Evolutionary conservation across 2,888 invertebrate genomes (phyloP), one percentile per base, ranked within the genome.

Genomic region (Chrysotoxum bicinctum): DNA sequence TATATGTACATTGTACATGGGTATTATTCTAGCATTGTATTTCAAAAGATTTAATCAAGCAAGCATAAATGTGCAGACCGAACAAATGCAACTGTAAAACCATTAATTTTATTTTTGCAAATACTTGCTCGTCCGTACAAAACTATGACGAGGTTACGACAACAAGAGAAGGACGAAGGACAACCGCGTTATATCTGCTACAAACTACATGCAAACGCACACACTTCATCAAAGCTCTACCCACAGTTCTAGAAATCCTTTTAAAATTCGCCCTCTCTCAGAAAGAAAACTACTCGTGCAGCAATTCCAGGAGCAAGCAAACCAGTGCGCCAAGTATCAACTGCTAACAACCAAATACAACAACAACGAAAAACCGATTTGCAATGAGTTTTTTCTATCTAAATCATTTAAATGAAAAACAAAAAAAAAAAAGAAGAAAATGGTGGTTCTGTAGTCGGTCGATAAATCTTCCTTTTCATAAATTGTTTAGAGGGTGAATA

Each of bases 91-190:
- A 86, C 73, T 86, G 78, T 75, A 78, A 62, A 81, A 74, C 78
- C 86, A 86, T 86, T 86, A 86, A 86, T 82, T 82, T 86, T 70
- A 74, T 81, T 85, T 76, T 77, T 69, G 8, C 68, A 73, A 85
- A 80, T 85, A 21, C 14, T 66, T 45, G 43, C 50, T 74, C 50
- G 64, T 76, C 72, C 70, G 68, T 43, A 81, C 35, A 72, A 81
- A 80, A 77, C 85, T 85, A 76, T 68, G 43, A 68, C 50, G 16
- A 64, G 58, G 74, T 32, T 66, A 66, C 45, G 45, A 21, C 48
- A 8, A 50, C 26, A 35, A 66, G 10, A 66, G 37, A 35, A 52
- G 50, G 50, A 40, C 58, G 70, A 79, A 83, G 73, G 76, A 85
- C 72, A 14, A 73, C 43, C 37, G 58, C 37, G 37, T 37, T 54